phyloP scores from a whole-genome alignment of 2,888 invertebrate species.

The Eumerus sabulonum region DNA sequence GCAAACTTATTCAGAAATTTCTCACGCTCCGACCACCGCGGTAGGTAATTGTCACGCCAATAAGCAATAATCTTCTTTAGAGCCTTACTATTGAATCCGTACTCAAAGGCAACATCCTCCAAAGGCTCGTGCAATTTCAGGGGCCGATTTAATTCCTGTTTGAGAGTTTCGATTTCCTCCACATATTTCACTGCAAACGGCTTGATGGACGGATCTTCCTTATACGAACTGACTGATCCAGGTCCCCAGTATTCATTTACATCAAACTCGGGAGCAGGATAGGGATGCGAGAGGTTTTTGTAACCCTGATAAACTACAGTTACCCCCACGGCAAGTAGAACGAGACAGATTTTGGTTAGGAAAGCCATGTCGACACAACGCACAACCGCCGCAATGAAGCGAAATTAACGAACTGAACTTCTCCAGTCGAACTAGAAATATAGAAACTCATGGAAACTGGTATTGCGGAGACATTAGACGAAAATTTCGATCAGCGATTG shows the following conservation, averaged over 20 bases:
- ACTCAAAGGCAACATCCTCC: slow-evolving; percentile 86
- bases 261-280: slow-evolving; percentile 75
- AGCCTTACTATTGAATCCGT: slow-evolving; percentile 88
- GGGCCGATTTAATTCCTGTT: slow-evolving; percentile 81
- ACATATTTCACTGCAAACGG: slow-evolving; percentile 73
- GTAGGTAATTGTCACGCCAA: slow-evolving; percentile 88
- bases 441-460: slow-evolving; percentile 8
- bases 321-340: slow-evolving; percentile 70
- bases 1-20: slow-evolving; percentile 85
- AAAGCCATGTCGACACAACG: slow-evolving; percentile 65
- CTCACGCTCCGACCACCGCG: slow-evolving; percentile 84
- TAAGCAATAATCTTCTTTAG: slow-evolving; percentile 85
- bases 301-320: slow-evolving; percentile 75
- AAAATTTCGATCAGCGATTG: background rate
- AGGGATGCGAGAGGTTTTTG: slow-evolving; percentile 72
- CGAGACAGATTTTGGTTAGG: slow-evolving; percentile 71
- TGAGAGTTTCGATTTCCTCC: slow-evolving; percentile 79
- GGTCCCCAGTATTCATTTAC: slow-evolving; percentile 77
- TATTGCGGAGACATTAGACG: background rate
- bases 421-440: slow-evolving; percentile 5
- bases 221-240: slow-evolving; percentile 72
- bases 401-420: slow-evolving; percentile 28
- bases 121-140: slow-evolving; percentile 81
- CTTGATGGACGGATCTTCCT: slow-evolving; percentile 74
- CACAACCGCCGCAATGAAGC: slow-evolving; percentile 17